These are phyloP conservation scores for Cosmia trapezina DNA, from an alignment of 2,888 invertebrate genomes.

Conservation along the genomic window DNA sequence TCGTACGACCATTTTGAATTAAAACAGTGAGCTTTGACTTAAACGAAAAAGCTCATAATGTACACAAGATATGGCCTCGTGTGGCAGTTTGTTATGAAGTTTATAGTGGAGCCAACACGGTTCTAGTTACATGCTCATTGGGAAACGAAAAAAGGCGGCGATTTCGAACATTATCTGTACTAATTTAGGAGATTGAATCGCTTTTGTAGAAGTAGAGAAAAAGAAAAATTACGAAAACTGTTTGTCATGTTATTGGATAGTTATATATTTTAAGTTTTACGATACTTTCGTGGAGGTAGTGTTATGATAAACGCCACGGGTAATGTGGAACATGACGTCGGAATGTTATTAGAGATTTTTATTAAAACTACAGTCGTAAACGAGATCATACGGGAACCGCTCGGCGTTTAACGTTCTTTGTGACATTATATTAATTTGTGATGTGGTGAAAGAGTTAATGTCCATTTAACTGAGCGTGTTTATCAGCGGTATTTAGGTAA, in stretches of 20 bases:
- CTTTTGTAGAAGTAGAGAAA: conserved; percentile 64
- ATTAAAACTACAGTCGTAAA: conserved; percentile 84
- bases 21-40: conserved; percentile 74
- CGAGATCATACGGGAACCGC: conserved; percentile 77
- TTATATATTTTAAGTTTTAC: conserved; percentile 80
- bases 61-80: conserved; percentile 88
- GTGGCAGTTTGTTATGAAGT: conserved; percentile 90
- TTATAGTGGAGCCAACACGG: conserved; percentile 86
- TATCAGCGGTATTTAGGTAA: conserved; percentile 47
- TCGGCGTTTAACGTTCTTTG: conserved; percentile 71
- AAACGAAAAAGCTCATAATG: conserved; percentile 90
- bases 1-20: conserved; percentile 67
- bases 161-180: conserved; percentile 80
- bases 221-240: conserved; percentile 77
- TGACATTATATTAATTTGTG: conserved; percentile 78
- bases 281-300: conserved; percentile 72
- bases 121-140: conserved; percentile 85
- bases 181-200: conserved; percentile 83
- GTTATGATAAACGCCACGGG: conserved; percentile 80
- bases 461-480: conserved; percentile 53
- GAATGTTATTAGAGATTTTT: conserved; percentile 87
- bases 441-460: conserved; percentile 73
- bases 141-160: conserved; percentile 78
- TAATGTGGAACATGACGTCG: conserved; percentile 78
- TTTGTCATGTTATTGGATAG: conserved; percentile 81